Evolutionary conservation across 2,888 invertebrate genomes (phyloP), one percentile per base, ranked within the genome.

Genomic region (Phaedon cochleariae): DNA sequence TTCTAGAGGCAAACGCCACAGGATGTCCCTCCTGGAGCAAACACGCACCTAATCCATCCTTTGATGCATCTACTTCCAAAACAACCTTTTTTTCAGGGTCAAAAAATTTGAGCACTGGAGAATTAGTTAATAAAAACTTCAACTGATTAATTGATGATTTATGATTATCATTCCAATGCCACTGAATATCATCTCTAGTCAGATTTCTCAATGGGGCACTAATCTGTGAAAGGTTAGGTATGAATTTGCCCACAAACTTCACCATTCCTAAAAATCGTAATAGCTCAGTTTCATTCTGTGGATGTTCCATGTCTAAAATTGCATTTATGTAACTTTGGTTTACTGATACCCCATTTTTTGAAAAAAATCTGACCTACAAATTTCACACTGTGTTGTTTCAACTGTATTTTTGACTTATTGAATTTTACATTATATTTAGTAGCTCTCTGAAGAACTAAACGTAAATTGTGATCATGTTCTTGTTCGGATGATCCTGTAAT

Each of bases 1-100:
- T 71, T 67, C 76, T 71, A 1, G 79, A 81, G 0, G 77, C 78
- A 64, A 80, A 80, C 0, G 80, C 80, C 15, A 81, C 26, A 3
- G 79, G 81, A 59, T 72, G n/a, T 74, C 2, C n/a, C n/a, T n/a
- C n/a, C n/a, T n/a, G n/a, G n/a, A n/a, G n/a, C n/a, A n/a, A n/a
- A n/a, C n/a, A n/a, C n/a, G n/a, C n/a, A n/a, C n/a, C n/a, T n/a
- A n/a, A n/a, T n/a, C n/a, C n/a, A n/a, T n/a, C n/a, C n/a, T 70
- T 68, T 2, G 77, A 77, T 0, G 79, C 74, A 72, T 83, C 81
- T 3, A 81, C 77, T 15, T 68, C 59, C 18, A 70, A 59, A 9
- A 53, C 49, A 21, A 59, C 71, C 6, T 5, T 3, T 26, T 26
- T 64, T 4, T 68, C 67, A 10, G 71, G 69, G 62, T 82, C 77